phyloP scores from a whole-genome alignment of 2,888 invertebrate species.

The Lasioglossum leucozonium region DNA sequence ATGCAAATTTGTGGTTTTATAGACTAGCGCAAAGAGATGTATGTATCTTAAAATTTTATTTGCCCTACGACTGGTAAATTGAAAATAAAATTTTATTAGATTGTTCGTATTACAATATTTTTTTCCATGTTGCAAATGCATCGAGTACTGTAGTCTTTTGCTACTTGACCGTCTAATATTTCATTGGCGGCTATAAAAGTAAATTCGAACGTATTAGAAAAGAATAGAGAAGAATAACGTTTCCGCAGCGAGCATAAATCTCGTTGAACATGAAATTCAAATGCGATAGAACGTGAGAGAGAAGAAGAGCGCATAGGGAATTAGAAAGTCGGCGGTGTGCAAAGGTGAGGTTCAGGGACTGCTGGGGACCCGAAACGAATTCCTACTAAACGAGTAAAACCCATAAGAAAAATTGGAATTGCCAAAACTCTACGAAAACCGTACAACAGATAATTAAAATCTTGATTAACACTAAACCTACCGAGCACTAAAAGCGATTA shows the following conservation, averaged over 20 bases:
- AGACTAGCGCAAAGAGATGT: too few relatives aligned
- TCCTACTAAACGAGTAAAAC: neutral
- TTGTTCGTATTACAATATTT: neutral
- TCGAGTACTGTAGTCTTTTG: neutral
- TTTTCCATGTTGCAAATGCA: neutral
- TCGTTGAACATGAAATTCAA: neutral
- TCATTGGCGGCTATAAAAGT: neutral
- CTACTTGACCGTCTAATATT: neutral
- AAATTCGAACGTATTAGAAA: neutral
- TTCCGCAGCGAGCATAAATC: neutral
- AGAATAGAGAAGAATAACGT: neutral
- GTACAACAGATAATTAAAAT: neutral
- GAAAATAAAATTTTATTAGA: neutral
- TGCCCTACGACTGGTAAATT: too few relatives aligned
- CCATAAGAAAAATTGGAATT: neutral
- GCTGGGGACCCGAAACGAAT: neutral
- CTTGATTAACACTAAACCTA: too few relatives aligned
- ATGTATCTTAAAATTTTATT: neutral
- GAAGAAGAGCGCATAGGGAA: neutral
- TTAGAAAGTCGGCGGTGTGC: neutral
- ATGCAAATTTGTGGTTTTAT: neutral
- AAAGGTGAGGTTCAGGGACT: conserved; percentile 6
- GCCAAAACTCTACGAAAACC: neutral
- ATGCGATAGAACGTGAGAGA: neutral
- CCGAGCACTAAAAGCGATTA: too few relatives aligned